A percentile compares a stretch with the other conserved stretches of the same genome.
Evolutionary conservation across 2,113 vertebrate genomes (phyloP).

Genomic region (Thamnophis sirtalis): DNA sequence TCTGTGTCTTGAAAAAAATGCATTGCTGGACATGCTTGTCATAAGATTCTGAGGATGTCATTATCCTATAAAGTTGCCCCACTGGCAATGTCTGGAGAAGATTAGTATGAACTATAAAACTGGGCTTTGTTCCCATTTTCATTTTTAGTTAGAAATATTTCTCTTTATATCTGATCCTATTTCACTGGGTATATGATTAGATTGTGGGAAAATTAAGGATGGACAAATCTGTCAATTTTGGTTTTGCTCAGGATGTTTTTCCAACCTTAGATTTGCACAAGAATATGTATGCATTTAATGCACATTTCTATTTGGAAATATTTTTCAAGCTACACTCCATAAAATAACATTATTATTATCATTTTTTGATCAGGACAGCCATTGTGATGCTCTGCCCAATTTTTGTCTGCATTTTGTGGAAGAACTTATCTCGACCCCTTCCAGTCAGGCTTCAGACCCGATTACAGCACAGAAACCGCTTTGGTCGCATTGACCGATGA

Average conservation of each 20-base stretch:
- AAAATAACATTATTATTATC: neutral
- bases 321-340: neutral
- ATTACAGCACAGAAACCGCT: no score
- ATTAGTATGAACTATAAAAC: conserved; percentile 51
- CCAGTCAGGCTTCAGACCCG: no score
- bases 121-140: conserved; percentile 53
- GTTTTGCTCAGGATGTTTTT: neutral
- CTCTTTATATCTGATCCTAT: conserved; percentile 29
- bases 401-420: neutral
- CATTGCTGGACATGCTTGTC: conserved; percentile 63
- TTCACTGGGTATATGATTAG: neutral
- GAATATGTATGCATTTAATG: neutral
- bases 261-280: neutral
- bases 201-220: neutral
- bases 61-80: conserved; percentile 62
- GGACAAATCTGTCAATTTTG: neutral
- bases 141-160: conserved; percentile 45
- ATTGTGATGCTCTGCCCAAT: neutral
- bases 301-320: neutral
- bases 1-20: conserved; percentile 58
- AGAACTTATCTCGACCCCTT: no score
- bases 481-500: no score
- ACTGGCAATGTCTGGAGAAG: conserved; percentile 59
- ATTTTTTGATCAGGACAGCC: neutral
- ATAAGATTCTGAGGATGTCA: conserved; percentile 59